A percentile compares a stretch with the other conserved stretches of the same genome.
These are phyloP conservation scores for Penaeus japonicus DNA, from an alignment of 1,140 invertebrate genomes.

Conservation along the genomic window DNA sequence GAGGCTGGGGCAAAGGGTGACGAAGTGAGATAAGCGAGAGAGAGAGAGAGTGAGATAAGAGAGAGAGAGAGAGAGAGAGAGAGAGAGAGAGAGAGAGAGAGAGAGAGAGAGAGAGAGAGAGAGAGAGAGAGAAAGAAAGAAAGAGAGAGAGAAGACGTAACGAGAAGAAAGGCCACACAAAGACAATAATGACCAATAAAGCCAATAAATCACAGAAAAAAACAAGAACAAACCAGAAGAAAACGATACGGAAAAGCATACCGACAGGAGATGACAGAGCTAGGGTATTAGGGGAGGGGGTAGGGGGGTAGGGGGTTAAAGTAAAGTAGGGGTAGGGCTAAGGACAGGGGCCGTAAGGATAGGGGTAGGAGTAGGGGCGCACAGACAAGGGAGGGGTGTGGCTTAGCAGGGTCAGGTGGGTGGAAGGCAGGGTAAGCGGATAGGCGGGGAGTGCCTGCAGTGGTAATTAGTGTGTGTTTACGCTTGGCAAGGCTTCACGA, in stretches of 20 bases:
- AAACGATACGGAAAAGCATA: background rate
- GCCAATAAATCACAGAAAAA: too few species aligned
- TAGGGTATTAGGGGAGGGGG: background rate
- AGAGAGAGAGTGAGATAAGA: background rate
- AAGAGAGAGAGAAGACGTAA: background rate
- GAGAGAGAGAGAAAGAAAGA: background rate
- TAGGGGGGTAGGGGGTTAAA: background rate
- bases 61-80: background rate
- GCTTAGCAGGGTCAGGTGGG: background rate
- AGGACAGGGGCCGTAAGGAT: background rate
- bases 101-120: background rate
- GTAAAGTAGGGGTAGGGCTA: background rate
- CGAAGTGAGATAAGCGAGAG: too few species aligned
- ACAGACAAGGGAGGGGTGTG: background rate
- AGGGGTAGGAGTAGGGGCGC: background rate
- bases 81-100: too few species aligned
- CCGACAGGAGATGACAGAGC: background rate
- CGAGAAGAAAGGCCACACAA: background rate
- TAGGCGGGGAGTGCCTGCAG: background rate
- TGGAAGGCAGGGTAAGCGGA: background rate
- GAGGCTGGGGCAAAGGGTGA: too few species aligned
- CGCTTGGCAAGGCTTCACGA: constrained; percentile 36
- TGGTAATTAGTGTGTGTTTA: constrained; percentile 52
- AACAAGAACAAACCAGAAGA: too few species aligned
- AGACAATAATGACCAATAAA: background rate